phyloP scores from a whole-genome alignment of 2,888 invertebrate genomes.

The Tipula unca region DNA sequence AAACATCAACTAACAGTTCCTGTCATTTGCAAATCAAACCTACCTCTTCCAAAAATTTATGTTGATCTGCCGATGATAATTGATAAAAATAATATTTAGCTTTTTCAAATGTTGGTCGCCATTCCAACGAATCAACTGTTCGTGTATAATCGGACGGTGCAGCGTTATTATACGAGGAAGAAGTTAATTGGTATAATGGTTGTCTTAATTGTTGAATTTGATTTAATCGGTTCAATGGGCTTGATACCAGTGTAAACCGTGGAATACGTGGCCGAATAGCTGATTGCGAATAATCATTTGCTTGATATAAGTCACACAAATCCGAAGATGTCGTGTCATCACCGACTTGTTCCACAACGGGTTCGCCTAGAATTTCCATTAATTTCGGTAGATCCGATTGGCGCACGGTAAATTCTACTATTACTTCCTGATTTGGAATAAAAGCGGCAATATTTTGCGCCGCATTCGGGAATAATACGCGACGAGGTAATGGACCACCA shows the following conservation, averaged over 20 bases:
- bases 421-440: neutral
- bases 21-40: too few relatives aligned
- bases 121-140: too few relatives aligned
- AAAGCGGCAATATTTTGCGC: neutral
- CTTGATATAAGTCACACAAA: neutral
- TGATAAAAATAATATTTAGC: neutral
- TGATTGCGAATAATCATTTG: too few relatives aligned
- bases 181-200: too few relatives aligned
- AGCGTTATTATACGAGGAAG: too few relatives aligned
- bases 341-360: neutral
- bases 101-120: neutral
- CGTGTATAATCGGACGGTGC: too few relatives aligned
- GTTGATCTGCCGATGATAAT: neutral
- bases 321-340: neutral
- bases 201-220: too few relatives aligned
- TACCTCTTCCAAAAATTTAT: neutral
- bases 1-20: too few relatives aligned
- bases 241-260: too few relatives aligned
- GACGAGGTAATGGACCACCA: neutral
- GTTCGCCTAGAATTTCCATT: neutral
- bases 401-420: neutral
- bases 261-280: too few relatives aligned
- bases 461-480: neutral
- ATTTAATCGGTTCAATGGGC: too few relatives aligned
- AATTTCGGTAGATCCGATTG: neutral